Conservation (phyloP, 2,113 vertebrate genomes). For the Erythrocebus patas region DNA sequence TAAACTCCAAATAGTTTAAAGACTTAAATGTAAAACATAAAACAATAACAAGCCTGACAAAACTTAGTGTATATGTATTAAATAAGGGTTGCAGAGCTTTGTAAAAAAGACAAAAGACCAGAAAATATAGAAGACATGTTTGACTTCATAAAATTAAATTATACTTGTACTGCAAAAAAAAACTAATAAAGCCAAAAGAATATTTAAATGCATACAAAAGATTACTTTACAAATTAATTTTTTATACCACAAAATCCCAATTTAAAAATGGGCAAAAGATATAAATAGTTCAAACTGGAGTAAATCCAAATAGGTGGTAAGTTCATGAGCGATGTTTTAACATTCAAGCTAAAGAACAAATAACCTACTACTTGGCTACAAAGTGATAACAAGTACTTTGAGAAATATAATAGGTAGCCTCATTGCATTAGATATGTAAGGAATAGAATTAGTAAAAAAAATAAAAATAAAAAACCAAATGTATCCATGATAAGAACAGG, state of each 20-base stretch:
- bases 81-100: background rate
- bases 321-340: background rate
- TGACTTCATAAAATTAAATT: background rate
- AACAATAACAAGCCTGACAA: background rate
- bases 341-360: background rate
- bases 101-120: background rate
- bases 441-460: background rate
- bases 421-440: background rate
- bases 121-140: background rate
- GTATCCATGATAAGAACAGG: background rate
- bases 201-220: background rate
- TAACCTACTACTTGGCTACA: background rate
- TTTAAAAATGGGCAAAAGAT: background rate
- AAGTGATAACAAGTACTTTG: background rate
- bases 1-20: conserved; percentile 11
- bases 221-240: background rate
- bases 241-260: background rate
- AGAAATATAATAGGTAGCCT: background rate
- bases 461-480: background rate
- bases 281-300: background rate
- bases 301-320: background rate
- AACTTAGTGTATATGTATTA: background rate
- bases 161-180: background rate
- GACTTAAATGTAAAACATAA: background rate
- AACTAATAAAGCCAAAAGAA: background rate